Conservation (phyloP, 2,888 invertebrate species). For the Pimpla rufipes region DNA sequence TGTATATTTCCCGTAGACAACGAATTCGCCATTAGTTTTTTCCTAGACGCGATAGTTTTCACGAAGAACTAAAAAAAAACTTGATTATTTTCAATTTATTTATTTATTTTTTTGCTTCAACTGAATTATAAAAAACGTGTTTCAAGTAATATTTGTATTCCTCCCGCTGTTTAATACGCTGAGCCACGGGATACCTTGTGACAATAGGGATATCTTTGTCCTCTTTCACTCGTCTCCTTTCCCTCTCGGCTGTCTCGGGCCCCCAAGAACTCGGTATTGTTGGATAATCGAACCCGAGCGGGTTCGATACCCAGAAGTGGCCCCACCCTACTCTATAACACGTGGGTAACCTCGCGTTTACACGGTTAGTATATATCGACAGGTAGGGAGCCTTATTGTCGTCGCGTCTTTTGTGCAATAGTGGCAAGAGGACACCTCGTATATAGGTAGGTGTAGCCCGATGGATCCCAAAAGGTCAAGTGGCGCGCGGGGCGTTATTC, state of each 20-base stretch:
- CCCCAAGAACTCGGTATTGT: conserved; percentile 4
- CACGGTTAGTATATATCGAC: conserved; percentile 13
- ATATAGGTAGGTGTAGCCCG: conserved; percentile 3
- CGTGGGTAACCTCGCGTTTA: background rate
- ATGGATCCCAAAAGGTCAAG: conserved; percentile 25
- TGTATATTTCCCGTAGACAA: no score
- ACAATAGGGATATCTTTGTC: conserved; percentile 7
- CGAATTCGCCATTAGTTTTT: no score
- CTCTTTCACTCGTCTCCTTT: conserved; percentile 11
- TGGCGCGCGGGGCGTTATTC: conserved; percentile 32
- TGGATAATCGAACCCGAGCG: conserved; percentile 36
- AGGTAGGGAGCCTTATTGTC: conserved; percentile 27
- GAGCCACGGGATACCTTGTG: background rate
- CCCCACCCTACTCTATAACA: conserved; percentile 11
- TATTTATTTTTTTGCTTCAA: no score
- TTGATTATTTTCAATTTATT: no score
- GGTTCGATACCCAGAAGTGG: background rate
- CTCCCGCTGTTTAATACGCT: background rate
- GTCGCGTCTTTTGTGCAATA: conserved; percentile 1
- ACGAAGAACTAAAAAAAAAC: no score
- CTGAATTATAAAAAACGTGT: no score
- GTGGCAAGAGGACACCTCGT: background rate
- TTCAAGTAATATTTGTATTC: conserved; percentile 9
- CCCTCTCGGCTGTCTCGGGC: background rate
- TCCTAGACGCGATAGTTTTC: no score